These are phyloP conservation scores for Petrolisthes manimaculis DNA, from an alignment of 2,888 invertebrate genomes.

Conservation along the genomic window DNA sequence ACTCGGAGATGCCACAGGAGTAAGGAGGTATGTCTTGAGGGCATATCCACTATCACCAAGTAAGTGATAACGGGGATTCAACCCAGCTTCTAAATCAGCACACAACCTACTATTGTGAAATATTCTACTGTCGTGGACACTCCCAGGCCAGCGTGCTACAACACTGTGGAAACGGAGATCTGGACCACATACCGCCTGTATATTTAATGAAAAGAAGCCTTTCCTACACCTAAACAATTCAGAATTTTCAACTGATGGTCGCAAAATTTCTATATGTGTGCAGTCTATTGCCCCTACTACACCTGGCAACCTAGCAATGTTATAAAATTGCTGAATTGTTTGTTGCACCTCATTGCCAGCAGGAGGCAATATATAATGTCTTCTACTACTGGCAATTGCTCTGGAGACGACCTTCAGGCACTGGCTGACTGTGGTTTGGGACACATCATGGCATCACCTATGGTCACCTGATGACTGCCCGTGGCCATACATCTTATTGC, in stretches of 20 bases:
- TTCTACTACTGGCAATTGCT: no score
- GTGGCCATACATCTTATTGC: background rate
- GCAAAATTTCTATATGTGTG: conserved; percentile 17
- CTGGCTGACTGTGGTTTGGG: conserved; percentile 17
- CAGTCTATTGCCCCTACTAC: conserved; percentile 27
- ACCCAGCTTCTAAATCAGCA: background rate
- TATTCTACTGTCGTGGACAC: conserved; percentile 31
- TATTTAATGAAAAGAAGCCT: conserved; percentile 22
- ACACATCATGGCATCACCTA: conserved; percentile 25
- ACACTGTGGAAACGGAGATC: conserved; percentile 7
- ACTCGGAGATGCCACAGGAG: conserved; percentile 5
- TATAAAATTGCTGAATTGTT: background rate
- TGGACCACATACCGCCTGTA: conserved; percentile 26
- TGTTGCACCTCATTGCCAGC: background rate
- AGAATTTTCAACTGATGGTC: conserved; percentile 7
- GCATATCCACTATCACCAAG: conserved; percentile 28
- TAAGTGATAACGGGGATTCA: background rate
- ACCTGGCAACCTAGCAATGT: conserved; percentile 24
- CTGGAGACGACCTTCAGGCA: background rate
- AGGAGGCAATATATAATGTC: no score
- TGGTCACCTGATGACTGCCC: background rate
- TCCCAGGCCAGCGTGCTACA: conserved; percentile 31
- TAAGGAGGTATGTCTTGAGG: background rate
- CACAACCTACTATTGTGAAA: conserved; percentile 33
- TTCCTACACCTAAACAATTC: conserved; percentile 16